These are phyloP conservation scores for Psylliodes chrysocephalus DNA, from an alignment of 2,888 invertebrate genomes.

Conservation along the genomic window DNA sequence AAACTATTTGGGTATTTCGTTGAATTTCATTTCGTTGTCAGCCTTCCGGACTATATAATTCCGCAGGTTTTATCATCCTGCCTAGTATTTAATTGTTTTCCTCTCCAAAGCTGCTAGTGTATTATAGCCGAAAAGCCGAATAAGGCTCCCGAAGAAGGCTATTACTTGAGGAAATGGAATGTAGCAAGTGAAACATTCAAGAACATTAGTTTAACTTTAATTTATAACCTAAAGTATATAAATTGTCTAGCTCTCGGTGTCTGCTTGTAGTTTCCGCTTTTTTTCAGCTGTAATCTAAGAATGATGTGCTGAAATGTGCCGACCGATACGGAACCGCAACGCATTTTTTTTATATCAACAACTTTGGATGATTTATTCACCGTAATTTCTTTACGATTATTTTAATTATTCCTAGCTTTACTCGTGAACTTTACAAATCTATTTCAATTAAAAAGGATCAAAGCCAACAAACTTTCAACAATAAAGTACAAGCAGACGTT, in stretches of 20 bases:
- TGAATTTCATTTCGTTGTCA: neutral
- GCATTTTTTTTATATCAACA: conserved; percentile 23
- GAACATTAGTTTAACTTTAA: conserved; percentile 46
- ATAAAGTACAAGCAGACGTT: too few relatives aligned
- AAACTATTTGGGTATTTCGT: neutral
- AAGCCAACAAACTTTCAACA: too few relatives aligned
- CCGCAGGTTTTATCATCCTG: conserved; percentile 31
- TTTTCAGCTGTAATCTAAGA: conserved; percentile 40
- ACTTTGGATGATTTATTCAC: conserved; percentile 25
- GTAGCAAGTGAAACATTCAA: conserved; percentile 45
- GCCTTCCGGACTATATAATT: conserved; percentile 28
- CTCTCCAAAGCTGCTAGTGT: conserved; percentile 33
- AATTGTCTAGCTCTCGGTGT: conserved; percentile 40
- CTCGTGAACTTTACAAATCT: too few relatives aligned
- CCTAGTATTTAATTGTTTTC: conserved; percentile 30
- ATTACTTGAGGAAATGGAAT: conserved; percentile 46
- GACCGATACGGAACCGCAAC: conserved; percentile 23
- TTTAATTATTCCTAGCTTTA: conserved; percentile 15
- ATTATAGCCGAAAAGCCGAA: conserved; percentile 37
- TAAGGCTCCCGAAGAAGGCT: conserved; percentile 44
- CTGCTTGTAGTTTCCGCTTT: conserved; percentile 38
- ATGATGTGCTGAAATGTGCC: conserved; percentile 37
- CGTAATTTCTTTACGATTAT: conserved; percentile 19
- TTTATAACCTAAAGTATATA: conserved; percentile 45
- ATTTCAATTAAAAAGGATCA: too few relatives aligned